These are phyloP conservation scores for Tetramorium alpestre DNA, from an alignment of 1,140 invertebrate species.

Conservation along the genomic window DNA sequence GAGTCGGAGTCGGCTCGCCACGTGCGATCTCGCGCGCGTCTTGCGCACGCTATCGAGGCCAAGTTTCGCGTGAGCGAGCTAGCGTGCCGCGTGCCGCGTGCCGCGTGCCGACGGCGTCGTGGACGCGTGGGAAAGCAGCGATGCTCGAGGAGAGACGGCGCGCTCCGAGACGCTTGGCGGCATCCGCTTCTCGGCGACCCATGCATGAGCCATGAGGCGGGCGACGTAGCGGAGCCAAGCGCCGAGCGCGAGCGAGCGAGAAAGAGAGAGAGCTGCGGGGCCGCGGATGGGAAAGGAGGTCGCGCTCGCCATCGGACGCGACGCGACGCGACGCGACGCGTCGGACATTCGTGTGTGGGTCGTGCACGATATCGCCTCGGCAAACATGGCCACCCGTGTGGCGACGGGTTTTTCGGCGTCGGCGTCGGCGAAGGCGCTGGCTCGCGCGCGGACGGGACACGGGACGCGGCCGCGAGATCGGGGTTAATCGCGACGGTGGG, in stretches of 20 bases:
- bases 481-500: constrained; percentile 69
- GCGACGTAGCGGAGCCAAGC: neutral
- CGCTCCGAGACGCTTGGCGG: neutral
- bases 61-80: neutral
- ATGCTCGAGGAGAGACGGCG: neutral
- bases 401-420: constrained; percentile 55
- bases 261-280: too few species aligned
- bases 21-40: neutral
- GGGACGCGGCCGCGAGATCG: constrained; percentile 55
- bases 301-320: constrained; percentile 23
- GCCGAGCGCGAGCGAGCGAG: too few species aligned
- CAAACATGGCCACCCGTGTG: constrained; percentile 72
- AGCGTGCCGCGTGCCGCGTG: too few species aligned
- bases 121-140: neutral
- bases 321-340: constrained; percentile 3
- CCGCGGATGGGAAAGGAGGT: neutral
- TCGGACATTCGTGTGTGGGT: constrained; percentile 37
- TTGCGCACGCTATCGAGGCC: neutral
- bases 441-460: constrained; percentile 33
- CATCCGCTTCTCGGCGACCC: neutral
- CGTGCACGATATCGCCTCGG: constrained; percentile 49
- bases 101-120: neutral
- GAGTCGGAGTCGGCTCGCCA: neutral
- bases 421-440: constrained; percentile 1
- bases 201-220: too few species aligned